Evolutionary conservation across 92 coral and sea anemone species (phyloP).

Genomic region (Micromussa lordhowensis): DNA sequence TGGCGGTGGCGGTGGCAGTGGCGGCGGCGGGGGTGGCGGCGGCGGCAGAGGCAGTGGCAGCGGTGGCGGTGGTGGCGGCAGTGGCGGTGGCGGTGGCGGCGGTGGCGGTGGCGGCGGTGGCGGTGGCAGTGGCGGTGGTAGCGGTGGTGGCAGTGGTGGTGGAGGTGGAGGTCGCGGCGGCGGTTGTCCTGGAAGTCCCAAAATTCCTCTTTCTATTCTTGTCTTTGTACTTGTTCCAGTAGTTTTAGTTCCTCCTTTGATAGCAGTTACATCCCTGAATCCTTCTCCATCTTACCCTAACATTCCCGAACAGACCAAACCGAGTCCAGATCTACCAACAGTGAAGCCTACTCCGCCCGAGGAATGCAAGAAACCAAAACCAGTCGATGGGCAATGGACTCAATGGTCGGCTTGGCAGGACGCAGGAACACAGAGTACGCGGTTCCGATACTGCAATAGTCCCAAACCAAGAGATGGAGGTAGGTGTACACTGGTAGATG

Average conservation of each 20-base stretch:
- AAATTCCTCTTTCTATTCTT: slow-evolving; percentile 19
- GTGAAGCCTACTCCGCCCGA: slow-evolving; percentile 31
- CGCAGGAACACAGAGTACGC: slow-evolving; percentile 47
- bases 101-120: too few species aligned
- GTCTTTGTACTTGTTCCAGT: slow-evolving; percentile 30
- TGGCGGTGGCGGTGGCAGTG: too few species aligned
- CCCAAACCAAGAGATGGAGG: slow-evolving; percentile 55
- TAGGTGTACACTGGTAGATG: slow-evolving; percentile 7
- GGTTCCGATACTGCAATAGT: slow-evolving; percentile 45
- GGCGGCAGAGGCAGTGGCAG: too few species aligned
- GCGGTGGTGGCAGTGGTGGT: too few species aligned
- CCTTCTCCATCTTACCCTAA: not conserved
- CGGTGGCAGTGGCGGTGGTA: too few species aligned
- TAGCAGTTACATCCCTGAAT: slow-evolving; percentile 12
- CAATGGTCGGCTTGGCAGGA: slow-evolving; percentile 52
- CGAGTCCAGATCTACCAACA: slow-evolving; percentile 1
- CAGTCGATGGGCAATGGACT: slow-evolving; percentile 51
- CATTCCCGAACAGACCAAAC: too few species aligned
- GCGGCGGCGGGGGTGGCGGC: too few species aligned
- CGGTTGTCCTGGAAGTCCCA: not conserved
- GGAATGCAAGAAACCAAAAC: slow-evolving; percentile 39
- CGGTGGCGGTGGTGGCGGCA: too few species aligned
- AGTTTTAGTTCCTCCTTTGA: slow-evolving; percentile 34
- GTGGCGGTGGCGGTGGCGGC: too few species aligned
- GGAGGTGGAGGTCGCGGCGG: too few species aligned